phyloP scores from a whole-genome alignment of 2,888 invertebrate genomes.

The Eucera pruinosa region DNA sequence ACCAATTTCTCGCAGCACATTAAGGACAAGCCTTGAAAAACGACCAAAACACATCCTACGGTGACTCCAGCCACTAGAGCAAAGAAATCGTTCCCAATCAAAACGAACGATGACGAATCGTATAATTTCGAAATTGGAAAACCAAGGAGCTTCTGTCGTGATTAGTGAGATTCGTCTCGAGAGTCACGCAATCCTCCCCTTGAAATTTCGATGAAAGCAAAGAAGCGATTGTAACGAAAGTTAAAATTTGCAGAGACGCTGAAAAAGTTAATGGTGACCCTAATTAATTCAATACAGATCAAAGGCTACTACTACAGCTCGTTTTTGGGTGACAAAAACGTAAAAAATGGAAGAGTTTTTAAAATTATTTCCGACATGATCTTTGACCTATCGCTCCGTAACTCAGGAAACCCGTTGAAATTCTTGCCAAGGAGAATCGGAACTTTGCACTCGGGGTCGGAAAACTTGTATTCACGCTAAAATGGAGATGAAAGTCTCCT shows the following conservation, averaged over 20 bases:
- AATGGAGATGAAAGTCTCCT: constrained; percentile 7
- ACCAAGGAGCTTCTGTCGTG: background rate
- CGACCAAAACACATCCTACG: background rate
- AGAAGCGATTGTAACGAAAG: background rate
- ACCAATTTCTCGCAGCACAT: constrained; percentile 43
- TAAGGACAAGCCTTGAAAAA: constrained; percentile 37
- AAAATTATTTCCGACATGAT: background rate
- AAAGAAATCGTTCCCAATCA: constrained; percentile 22
- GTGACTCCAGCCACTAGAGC: constrained; percentile 26
- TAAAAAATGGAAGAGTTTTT: background rate
- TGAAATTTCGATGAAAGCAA: background rate
- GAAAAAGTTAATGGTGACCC: background rate
- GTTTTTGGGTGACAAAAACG: too few relatives aligned
- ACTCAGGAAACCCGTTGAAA: background rate
- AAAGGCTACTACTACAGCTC: too few relatives aligned
- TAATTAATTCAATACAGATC: background rate
- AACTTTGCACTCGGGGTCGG: background rate
- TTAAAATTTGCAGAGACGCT: background rate
- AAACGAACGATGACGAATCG: constrained; percentile 5
- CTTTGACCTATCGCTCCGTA: background rate
- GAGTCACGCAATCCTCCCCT: background rate
- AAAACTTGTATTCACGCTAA: constrained; percentile 11
- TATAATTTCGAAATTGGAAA: background rate
- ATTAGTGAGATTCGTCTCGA: background rate
- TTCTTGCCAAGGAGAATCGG: constrained; percentile 2